Conservation (phyloP, 2,113 vertebrate genomes). For the Trematocara stigmaticum region DNA sequence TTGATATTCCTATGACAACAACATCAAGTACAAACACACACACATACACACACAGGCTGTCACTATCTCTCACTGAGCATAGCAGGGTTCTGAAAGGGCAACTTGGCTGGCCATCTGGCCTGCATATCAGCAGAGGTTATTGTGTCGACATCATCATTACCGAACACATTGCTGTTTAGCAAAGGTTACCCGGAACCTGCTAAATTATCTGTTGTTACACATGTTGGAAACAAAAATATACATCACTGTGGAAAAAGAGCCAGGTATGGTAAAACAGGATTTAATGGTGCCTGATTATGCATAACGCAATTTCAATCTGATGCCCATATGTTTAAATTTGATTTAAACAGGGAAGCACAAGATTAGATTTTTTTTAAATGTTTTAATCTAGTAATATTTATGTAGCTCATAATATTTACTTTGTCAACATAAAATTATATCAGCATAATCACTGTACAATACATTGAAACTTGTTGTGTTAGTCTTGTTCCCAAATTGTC, state of each 20-base stretch:
- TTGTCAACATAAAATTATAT: neutral
- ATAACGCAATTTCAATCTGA: neutral
- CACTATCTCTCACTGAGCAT: constrained; percentile 47
- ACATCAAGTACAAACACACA: neutral
- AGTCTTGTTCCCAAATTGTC: neutral
- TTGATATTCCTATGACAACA: neutral
- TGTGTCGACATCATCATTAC: constrained; percentile 72
- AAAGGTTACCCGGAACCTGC: constrained; percentile 54
- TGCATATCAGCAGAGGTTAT: constrained; percentile 64
- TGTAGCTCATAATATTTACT: neutral
- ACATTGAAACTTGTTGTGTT: neutral
- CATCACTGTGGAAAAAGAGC: neutral
- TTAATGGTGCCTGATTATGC: neutral
- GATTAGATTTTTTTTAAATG: neutral
- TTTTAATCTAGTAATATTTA: neutral
- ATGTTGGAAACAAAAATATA: constrained; percentile 8
- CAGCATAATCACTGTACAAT: neutral
- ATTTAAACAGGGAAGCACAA: neutral
- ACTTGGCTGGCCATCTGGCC: constrained; percentile 70
- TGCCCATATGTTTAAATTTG: neutral
- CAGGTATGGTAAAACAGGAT: neutral
- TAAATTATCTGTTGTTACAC: constrained; percentile 40
- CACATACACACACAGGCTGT: neutral
- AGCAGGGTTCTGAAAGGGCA: constrained; percentile 65
- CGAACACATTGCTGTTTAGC: constrained; percentile 59